A percentile compares a stretch with the other conserved stretches of the same genome.
Conservation (phyloP, 2,888 invertebrate genomes). For the Sinhomidia bicolor region DNA sequence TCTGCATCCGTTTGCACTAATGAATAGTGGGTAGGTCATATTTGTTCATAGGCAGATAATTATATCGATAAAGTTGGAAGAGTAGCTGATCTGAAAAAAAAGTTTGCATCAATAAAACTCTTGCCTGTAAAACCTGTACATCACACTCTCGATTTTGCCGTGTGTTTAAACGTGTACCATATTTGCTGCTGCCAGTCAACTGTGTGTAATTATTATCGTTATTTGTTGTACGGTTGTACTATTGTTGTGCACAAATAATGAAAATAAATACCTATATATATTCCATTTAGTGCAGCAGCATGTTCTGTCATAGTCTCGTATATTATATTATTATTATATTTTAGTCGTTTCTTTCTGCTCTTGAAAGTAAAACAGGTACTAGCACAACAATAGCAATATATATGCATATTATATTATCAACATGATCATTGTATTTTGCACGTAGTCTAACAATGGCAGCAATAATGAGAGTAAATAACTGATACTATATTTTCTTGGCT, state of each 20-base stretch:
- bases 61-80: background rate
- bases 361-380: conserved; percentile 53
- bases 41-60: background rate
- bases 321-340: too few relatives aligned
- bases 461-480: background rate
- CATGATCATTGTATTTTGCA: background rate
- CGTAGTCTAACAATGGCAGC: background rate
- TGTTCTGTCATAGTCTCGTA: conserved; percentile 2
- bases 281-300: background rate
- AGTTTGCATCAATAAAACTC: background rate
- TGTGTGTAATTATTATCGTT: background rate
- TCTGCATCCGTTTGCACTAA: too few relatives aligned
- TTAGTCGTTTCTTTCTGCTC: conserved; percentile 36
- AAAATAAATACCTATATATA: background rate
- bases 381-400: background rate
- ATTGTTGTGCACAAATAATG: background rate
- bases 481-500: background rate
- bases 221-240: background rate
- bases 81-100: background rate
- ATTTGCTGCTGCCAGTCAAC: too few relatives aligned
- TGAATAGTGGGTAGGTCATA: background rate
- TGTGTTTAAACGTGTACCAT: background rate
- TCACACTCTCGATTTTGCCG: background rate
- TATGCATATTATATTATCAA: too few relatives aligned
- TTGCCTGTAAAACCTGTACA: background rate